phyloP scores from a whole-genome alignment of 2,888 invertebrate species.

The Hirtodrosophila alboralis region DNA sequence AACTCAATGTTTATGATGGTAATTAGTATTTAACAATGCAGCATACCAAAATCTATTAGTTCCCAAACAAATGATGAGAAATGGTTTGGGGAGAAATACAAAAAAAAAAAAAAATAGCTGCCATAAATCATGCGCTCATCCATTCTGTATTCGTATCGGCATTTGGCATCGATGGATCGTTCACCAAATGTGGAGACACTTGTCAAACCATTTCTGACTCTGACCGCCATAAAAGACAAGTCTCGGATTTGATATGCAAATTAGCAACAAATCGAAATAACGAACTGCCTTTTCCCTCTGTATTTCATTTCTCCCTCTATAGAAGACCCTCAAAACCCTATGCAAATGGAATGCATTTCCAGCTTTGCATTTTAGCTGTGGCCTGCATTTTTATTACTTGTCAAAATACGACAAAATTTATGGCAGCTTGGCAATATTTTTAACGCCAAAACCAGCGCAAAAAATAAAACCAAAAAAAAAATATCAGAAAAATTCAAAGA shows the following conservation, averaged over 20 bases:
- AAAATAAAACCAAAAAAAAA: slow-evolving; percentile 23
- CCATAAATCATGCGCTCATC: slow-evolving; percentile 61
- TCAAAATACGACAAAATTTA: slow-evolving; percentile 73
- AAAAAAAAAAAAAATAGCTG: slow-evolving; percentile 27
- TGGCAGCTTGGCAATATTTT: slow-evolving; percentile 74
- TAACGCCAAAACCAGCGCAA: slow-evolving; percentile 65
- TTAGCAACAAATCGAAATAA: slow-evolving; percentile 60
- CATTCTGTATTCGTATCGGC: slow-evolving; percentile 3
- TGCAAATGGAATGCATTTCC: slow-evolving; percentile 61
- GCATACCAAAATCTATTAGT: slow-evolving; percentile 34
- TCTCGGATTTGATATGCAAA: slow-evolving; percentile 61
- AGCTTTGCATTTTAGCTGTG: slow-evolving; percentile 56
- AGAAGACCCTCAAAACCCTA: slow-evolving; percentile 14
- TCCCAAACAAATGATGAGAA: slow-evolving; percentile 25
- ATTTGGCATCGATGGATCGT: slow-evolving; percentile 25
- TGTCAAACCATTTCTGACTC: slow-evolving; percentile 56
- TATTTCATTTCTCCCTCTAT: not conserved
- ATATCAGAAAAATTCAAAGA: slow-evolving; percentile 43
- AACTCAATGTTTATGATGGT: slow-evolving; percentile 51
- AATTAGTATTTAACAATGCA: slow-evolving; percentile 61
- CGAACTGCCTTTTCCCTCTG: slow-evolving; percentile 3
- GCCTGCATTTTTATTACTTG: slow-evolving; percentile 77
- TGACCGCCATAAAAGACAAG: slow-evolving; percentile 37
- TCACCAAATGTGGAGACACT: slow-evolving; percentile 56
- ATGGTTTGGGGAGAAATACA: slow-evolving; percentile 14